Evolutionary conservation across 2,888 invertebrate species (phyloP), one percentile per base, ranked within the genome.

Genomic region (Oscheius sp.): DNA sequence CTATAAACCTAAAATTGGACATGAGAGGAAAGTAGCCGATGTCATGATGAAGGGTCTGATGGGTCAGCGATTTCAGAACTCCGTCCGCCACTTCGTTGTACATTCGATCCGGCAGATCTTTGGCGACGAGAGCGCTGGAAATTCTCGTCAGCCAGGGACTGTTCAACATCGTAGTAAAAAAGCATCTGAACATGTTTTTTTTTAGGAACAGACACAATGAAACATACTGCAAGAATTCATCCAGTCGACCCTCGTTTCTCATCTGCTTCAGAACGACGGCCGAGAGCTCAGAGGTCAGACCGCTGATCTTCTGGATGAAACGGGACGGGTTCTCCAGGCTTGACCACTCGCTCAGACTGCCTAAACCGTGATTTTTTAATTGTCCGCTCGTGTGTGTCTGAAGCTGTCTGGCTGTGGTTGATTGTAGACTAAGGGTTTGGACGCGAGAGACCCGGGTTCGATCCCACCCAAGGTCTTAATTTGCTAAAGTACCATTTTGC

Each of bases 61-160:
- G 53, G 13, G 68, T 68, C 13, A 68, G 37, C 10, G 68, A 53
- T 29, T 68, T 53, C 21, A 68, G 42, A 3, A 37, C 55, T 53
- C 68, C 68, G 7, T 68, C 68, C 1, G 68, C 55, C n/a, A 68
- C 68, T 42, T 68, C 68, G 10, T 68, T 68, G 42, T 68, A 55
- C 32, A 55, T 55, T 55, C 68, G n/a, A 37, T 68, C 42, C 37
- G 55, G 55, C 2, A 68, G 68, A 2, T 53, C 68, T 53, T 53
- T 68, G 29, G 33, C 42, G 2, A 13, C 35, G 1, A 68, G 35
- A 2, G 55, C 35, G 13, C 21, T 35, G 35, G 68, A 32, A 13
- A 68, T 55, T 1, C 21, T 11, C 29, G 55, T 53, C 11, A 68
- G 55, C 53, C 55, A 68, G 3, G 68, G 68, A n/a, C 68, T 68